Conservation (phyloP, 2,797 vertebrate species). For the Muscicapa comitata region DNA sequence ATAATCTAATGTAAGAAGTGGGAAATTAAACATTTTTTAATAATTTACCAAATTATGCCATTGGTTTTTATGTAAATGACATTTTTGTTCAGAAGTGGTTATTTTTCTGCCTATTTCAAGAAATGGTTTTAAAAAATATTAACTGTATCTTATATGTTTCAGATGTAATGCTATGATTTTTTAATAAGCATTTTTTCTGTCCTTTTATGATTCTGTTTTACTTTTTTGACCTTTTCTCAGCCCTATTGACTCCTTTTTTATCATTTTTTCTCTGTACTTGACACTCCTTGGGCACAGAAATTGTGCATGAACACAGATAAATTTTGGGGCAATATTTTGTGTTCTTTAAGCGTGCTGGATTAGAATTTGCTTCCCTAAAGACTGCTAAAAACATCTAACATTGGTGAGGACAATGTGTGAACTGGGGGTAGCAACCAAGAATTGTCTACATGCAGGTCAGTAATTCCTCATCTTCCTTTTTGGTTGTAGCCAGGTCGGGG, state of each 20-base stretch:
- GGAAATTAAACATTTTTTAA: neutral
- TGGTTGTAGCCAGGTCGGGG: neutral
- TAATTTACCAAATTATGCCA: neutral
- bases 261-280: neutral
- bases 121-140: neutral
- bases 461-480: neutral
- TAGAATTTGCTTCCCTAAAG: neutral
- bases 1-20: neutral
- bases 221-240: neutral
- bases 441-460: neutral
- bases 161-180: neutral
- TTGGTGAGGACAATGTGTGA: neutral
- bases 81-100: neutral
- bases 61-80: rapidly evolving
- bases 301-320: neutral
- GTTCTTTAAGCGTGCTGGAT: neutral
- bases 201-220: neutral
- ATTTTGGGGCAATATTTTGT: neutral
- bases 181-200: neutral
- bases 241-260: neutral
- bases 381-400: neutral
- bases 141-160: neutral
- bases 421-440: neutral
- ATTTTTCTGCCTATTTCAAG: neutral
- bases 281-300: rapidly evolving